phyloP scores from a whole-genome alignment of 2,113 vertebrate genomes.

The Natator depressus region DNA sequence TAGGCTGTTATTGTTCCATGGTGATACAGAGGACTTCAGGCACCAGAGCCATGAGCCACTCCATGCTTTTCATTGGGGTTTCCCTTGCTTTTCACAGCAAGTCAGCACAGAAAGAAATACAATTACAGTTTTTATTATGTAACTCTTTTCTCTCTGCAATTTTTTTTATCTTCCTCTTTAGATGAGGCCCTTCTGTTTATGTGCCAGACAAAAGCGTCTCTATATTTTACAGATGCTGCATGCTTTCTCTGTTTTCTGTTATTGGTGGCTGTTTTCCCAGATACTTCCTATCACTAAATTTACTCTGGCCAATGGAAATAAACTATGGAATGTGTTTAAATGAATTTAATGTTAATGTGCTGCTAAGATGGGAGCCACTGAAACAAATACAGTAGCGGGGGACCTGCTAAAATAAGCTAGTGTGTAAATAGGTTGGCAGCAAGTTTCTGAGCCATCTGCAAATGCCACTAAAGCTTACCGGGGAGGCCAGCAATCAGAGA shows the following conservation, averaged over 20 bases:
- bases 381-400: neutral
- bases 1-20: neutral
- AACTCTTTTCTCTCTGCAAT: neutral
- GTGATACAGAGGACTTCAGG: neutral
- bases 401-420: conserved; percentile 13
- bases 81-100: neutral
- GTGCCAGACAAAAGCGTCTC: neutral
- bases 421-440: conserved; percentile 27
- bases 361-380: neutral
- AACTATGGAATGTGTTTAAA: neutral
- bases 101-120: no score
- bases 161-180: neutral
- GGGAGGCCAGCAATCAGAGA: conserved; percentile 18
- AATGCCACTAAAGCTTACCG: neutral
- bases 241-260: neutral
- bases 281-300: neutral
- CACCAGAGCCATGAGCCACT: neutral
- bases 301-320: neutral
- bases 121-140: neutral
- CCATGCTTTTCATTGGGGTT: neutral
- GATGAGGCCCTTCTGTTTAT: neutral
- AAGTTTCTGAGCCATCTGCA: conserved; percentile 45
- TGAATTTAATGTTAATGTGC: neutral
- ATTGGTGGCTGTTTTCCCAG: neutral
- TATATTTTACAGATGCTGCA: neutral